Conservation (phyloP, 1,140 invertebrate species). For the Drosophila tropicalis region DNA sequence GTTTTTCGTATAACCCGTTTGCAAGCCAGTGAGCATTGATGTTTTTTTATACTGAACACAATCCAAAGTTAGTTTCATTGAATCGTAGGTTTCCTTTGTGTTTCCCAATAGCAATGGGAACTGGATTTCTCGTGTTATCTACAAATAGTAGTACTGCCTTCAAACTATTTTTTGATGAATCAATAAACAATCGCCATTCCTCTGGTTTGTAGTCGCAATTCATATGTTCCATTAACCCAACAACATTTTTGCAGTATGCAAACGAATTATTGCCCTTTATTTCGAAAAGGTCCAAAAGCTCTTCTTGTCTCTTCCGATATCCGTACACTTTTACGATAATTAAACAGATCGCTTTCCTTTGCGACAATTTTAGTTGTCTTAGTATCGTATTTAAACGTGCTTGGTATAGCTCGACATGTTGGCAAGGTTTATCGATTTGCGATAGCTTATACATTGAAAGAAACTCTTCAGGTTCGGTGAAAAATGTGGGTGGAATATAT, state of each 20-base stretch:
- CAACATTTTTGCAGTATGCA: background rate
- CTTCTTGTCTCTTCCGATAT: background rate
- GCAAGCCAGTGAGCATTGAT: background rate
- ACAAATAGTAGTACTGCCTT: background rate
- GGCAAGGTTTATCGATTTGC: no score
- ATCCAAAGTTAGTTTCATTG: constrained; percentile 2
- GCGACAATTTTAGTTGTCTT: constrained; percentile 2
- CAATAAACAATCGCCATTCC: constrained; percentile 1
- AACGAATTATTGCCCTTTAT: background rate
- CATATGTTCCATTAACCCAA: background rate
- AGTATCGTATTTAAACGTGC: background rate
- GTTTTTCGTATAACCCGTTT: background rate
- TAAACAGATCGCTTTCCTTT: constrained; percentile 1
- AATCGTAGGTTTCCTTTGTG: background rate
- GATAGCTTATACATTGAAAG: no score
- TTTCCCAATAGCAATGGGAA: background rate
- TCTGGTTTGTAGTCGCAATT: background rate
- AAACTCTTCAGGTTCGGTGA: no score
- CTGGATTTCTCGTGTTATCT: background rate
- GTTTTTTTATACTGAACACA: background rate
- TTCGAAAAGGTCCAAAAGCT: background rate
- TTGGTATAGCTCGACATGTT: no score
- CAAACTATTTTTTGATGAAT: background rate
- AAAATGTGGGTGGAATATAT: no score
- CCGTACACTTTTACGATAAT: background rate